A percentile compares a stretch with the other conserved stretches of the same genome.
Evolutionary conservation across 2,888 invertebrate species (phyloP).

Genomic region (Rhagophthalmus giganteus): DNA sequence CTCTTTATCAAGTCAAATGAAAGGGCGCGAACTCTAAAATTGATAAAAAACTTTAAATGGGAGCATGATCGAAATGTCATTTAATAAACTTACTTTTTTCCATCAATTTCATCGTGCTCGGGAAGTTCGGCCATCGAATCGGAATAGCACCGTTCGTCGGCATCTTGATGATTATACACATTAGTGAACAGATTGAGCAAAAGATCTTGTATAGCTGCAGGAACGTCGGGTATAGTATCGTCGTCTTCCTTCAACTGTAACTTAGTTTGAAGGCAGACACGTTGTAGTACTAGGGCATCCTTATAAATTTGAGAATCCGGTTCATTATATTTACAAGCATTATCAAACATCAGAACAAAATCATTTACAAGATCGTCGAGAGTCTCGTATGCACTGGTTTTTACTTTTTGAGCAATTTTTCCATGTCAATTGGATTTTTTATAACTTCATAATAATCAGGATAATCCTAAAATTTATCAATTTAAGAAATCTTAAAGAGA

Average conservation of each 20-base stretch:
- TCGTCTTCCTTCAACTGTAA: constrained; percentile 79
- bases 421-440: constrained; percentile 95
- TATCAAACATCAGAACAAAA: constrained; percentile 91
- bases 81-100: constrained; percentile 60
- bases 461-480: constrained; percentile 71
- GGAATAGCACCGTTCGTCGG: constrained; percentile 93
- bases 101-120: constrained; percentile 79
- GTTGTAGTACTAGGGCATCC: constrained; percentile 90
- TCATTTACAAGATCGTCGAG: constrained; percentile 88
- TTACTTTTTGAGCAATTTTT: constrained; percentile 85
- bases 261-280: constrained; percentile 90
- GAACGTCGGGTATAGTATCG: constrained; percentile 87
- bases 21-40: constrained; percentile 73
- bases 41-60: constrained; percentile 13
- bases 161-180: constrained; percentile 95
- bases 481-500: too few species aligned
- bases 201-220: constrained; percentile 87
- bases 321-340: constrained; percentile 96
- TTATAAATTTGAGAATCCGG: constrained; percentile 97
- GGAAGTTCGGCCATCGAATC: constrained; percentile 94
- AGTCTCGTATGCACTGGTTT: constrained; percentile 73
- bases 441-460: constrained; percentile 98
- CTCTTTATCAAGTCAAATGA: constrained; percentile 93
- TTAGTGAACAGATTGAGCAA: constrained; percentile 89
- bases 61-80: too few species aligned